Conservation (phyloP, 2,888 invertebrate species). For the Noctua pronuba region DNA sequence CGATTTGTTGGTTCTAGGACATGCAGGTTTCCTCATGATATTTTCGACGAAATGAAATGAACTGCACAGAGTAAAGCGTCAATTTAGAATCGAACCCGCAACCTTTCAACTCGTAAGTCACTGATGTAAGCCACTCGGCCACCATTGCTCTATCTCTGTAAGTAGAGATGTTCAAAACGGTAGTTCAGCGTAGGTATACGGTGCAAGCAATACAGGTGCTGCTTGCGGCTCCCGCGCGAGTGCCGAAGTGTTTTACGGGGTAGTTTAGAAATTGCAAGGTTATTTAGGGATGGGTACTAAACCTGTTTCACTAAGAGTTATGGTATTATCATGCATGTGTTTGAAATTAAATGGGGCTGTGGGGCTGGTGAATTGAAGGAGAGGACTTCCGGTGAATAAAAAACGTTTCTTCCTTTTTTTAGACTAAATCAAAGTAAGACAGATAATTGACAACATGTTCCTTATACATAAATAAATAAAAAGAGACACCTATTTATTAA, state of each 20-base stretch:
- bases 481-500: too few relatives aligned
- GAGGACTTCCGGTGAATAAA: too few relatives aligned
- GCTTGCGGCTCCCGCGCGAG: background rate
- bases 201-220: background rate
- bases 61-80: background rate
- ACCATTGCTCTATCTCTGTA: background rate
- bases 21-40: background rate
- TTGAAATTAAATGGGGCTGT: background rate
- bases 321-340: background rate
- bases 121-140: background rate
- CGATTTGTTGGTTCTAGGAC: too few relatives aligned
- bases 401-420: too few relatives aligned
- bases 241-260: background rate
- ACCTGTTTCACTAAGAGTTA: background rate
- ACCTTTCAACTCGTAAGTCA: background rate
- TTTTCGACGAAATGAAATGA: background rate
- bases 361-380: too few relatives aligned
- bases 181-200: background rate
- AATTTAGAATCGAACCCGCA: background rate
- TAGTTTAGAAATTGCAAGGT: background rate
- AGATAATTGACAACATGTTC: background rate
- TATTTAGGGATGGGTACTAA: background rate
- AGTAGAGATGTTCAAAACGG: background rate
- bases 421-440: too few relatives aligned
- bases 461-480: too few relatives aligned